Evolutionary conservation across 2,797 vertebrate species (phyloP), one percentile per base, ranked within the genome.

Genomic region (Pseudomugil gertrudae): DNA sequence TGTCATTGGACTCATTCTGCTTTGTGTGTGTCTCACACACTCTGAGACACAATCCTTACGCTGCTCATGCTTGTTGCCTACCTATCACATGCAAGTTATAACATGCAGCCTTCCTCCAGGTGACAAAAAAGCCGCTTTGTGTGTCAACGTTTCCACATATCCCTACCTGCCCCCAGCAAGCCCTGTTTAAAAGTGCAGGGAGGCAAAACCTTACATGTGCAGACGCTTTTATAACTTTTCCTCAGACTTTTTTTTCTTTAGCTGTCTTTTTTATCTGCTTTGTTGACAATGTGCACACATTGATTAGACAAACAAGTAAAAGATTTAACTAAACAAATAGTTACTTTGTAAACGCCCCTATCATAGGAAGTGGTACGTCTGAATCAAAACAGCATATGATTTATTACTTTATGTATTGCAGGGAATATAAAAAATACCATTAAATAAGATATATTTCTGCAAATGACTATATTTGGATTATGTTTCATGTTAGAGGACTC

Each of bases 121-220:
- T 91, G 88, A 90, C 84, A 90, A 83, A 85, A 47, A 89, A 86
- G 9, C 72, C 80, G 59, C 65, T 75, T 66, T 83, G 73, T 82
- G 79, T 79, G 70, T 84, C 50, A 52, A 90, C 73, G 68, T 63
- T 85, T 80, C 55, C 72, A 77, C 68, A 63, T 63, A 59, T 83
- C 79, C 76, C 61, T 78, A 83, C 79, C 79, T 81, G 82, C 83
- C 84, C 85, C 81, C 87, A 71, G 69, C 21, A 59, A 69, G 65
- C 72, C 79, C 72, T 69, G 81, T 87, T 51, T 81, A 85, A 77
- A 85, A 59, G 86, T 79, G 84, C 87, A 86, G 64, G 78, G 78
- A 90, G 76, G 82, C 83, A 85, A 79, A 90, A 72, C 84, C 70
- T 69, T 38, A 63, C 35, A 14, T 36, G 57, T 43, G 26, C 33